Base-by-base conservation (phyloP, 1,140 invertebrate genomes). In the Diplogasteroides magnus region DNA sequence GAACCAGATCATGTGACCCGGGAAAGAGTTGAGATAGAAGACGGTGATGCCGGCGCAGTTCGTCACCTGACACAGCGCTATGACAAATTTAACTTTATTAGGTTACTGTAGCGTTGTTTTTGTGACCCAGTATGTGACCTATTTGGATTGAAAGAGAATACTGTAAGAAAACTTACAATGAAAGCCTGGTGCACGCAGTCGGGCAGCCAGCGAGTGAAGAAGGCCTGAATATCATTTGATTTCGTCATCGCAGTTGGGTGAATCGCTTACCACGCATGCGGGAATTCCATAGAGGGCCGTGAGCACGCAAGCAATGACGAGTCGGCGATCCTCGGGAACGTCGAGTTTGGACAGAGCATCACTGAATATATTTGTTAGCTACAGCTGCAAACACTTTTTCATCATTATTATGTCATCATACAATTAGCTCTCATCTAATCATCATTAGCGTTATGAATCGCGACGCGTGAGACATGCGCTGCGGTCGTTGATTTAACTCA, bases 31-130 rank as follows among this genome's bases (percentile, higher is more conserved):
- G 15, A 79, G 69, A 64, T 79, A 79, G 71, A 72, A 79, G 25
- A 79, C 48, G 6, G 79, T 72, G 31, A 79, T 77, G 2, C 79
- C n/a, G 0, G 78, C 74, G 59, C 78, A 79, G 48, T 81, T 79
- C 32, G 29, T 23, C 13, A 81, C 61, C 77, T 62, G 77, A 79
- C 28, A 72, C 31, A 37, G 77, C 3, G 31, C 27, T 0, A 59
- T 65, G 2, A 56, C 29, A n/a, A 13, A 56, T 25, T 1, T 58
- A 28, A 15, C 58, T 67, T n/a, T 28, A 58, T 19, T 19, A 59
- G 1, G 48, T 37, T 11, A 59, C 48, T 26, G 28, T 26, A n/a
- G 25, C 13, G 25, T 26, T n/a, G n/a, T n/a, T n/a, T n/a, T n/a
- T n/a, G n/a, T n/a, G n/a, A n/a, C n/a, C n/a, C n/a, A n/a, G n/a